Evolutionary conservation across 2,113 vertebrate genomes (phyloP).

Genomic region (Todiramphus saurophagus): DNA sequence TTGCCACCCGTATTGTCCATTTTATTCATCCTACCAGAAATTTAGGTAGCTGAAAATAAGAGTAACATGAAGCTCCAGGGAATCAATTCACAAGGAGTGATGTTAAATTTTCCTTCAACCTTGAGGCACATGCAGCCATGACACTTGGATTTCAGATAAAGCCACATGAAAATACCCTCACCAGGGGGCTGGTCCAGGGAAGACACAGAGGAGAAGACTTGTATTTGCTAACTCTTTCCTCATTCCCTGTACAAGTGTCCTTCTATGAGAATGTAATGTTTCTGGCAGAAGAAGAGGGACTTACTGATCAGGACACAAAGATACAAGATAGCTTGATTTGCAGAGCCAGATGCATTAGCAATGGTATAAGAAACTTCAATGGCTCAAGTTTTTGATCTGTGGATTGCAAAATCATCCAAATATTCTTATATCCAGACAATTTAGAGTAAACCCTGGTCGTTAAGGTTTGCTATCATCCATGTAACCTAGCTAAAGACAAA

Average conservation of each 20-base stretch:
- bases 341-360: neutral
- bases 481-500: neutral
- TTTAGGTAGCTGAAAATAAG: constrained; percentile 30
- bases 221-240: neutral
- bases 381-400: neutral
- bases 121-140: neutral
- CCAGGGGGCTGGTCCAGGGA: neutral
- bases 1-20: neutral
- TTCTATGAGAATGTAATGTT: neutral
- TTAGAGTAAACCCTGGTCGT: neutral
- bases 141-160: neutral
- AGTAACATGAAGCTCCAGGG: neutral
- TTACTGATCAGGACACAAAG: neutral
- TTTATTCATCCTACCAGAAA: neutral
- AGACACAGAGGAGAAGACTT: neutral
- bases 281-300: neutral
- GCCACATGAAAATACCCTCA: neutral
- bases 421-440: neutral
- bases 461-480: neutral
- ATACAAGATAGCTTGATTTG: neutral
- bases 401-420: neutral
- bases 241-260: neutral
- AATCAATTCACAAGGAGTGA: neutral
- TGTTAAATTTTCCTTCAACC: neutral
- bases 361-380: neutral